Base-by-base conservation (phyloP, 2,797 vertebrate species). In the Smutsia gigantea region DNA sequence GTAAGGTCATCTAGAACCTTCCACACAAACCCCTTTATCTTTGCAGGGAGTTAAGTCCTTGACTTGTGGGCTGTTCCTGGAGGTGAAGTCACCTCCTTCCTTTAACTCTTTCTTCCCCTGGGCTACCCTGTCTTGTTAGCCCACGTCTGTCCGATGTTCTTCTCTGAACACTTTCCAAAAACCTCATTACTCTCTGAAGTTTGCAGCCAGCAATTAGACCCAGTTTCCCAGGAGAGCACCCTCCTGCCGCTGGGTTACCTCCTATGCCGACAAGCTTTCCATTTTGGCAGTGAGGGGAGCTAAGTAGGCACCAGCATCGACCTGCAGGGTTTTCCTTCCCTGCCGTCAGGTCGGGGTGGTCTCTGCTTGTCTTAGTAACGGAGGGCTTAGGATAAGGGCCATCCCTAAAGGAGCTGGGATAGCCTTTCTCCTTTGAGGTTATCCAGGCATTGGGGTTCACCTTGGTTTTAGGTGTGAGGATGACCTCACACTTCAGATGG, bases 81-180 rank as follows among this genome's bases (percentile, higher is more conserved):
- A 72, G 37, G 34, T 51, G 64, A 90, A 49, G 39, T 37, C 74
- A 21, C 17, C 31, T 74, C 57, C 29, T 81, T 66, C 68, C 92
- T 78, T 75, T 71, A 82, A 31, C 59, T 57, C 78, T 85, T 59
- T 74, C 77, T 92, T 78, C 53, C 61, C n/a, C 2, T 9, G 27
- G 27, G n/a, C 59, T 42, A 6, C 39, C 34, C 66, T 57, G 42
- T 57, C 79, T 66, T 46, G 29, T 63, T 84, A 68, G 72, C 25
- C 39, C 19, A 8, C 27, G 53, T 66, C n/a, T 53, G 42, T 63
- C 87, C 85, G n/a, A 49, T 74, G 39, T 29, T 93, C 49, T 92
- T 85, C 91, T 92, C 68, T 69, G 78, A 94, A 94, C 27, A 13
- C 39, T 69, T 93, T 72, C 68, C 78, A 57, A 79, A 75, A 46